phyloP scores from a whole-genome alignment of 1,140 invertebrate species.

The Zaprionus ornatus region DNA sequence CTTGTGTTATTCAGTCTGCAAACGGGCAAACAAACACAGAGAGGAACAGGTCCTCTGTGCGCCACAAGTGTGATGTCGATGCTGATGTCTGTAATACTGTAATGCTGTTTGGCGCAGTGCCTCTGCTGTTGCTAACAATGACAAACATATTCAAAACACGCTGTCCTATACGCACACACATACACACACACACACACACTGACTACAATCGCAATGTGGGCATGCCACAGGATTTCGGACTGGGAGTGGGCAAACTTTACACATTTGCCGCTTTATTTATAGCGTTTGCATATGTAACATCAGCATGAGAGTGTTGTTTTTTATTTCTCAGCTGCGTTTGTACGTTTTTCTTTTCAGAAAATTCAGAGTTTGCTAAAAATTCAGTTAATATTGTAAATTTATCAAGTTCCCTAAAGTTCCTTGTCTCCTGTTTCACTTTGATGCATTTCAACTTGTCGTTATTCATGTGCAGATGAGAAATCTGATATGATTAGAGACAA shows the following conservation, averaged over 20 bases:
- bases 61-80: slow-evolving; percentile 62
- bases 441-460: neutral
- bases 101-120: slow-evolving; percentile 58
- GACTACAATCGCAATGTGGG: slow-evolving; percentile 1
- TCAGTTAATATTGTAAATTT: neutral
- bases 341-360: slow-evolving; percentile 5
- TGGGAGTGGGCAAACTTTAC: slow-evolving; percentile 62
- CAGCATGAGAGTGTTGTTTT: slow-evolving; percentile 22
- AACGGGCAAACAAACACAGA: slow-evolving; percentile 1
- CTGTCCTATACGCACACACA: slow-evolving; percentile 16
- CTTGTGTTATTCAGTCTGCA: slow-evolving; percentile 42
- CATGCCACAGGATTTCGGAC: slow-evolving; percentile 27
- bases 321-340: slow-evolving; percentile 30
- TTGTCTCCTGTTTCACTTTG: no score
- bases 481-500: slow-evolving; percentile 57
- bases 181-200: slow-evolving; percentile 19
- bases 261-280: slow-evolving; percentile 77
- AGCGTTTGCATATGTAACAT: slow-evolving; percentile 50
- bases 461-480: slow-evolving; percentile 26
- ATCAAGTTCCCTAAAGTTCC: neutral
- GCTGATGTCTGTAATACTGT: slow-evolving; percentile 44
- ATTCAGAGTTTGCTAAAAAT: neutral
- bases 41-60: slow-evolving; percentile 20
- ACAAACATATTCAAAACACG: slow-evolving; percentile 71
- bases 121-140: slow-evolving; percentile 65